Conservation (phyloP, 2,113 vertebrate genomes). For the Puma concolor region DNA sequence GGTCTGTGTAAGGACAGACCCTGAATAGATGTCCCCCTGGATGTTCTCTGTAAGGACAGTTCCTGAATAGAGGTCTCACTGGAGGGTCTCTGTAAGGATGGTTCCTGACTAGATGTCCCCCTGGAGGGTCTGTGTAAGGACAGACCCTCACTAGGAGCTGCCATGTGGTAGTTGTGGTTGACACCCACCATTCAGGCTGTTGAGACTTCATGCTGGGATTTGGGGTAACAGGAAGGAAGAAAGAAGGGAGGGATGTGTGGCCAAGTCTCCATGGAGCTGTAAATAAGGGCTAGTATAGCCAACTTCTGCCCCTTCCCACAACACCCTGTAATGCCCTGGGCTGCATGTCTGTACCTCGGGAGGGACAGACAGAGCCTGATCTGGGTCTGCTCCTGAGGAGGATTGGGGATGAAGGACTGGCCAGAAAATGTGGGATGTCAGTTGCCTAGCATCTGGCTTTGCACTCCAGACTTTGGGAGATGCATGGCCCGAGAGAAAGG, state of each 20-base stretch:
- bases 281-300: not conserved
- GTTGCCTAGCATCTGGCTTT: fast-evolving
- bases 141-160: fast-evolving
- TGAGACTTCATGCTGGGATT: not conserved
- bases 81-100: not conserved
- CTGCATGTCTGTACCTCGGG: not conserved
- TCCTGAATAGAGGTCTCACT: fast-evolving
- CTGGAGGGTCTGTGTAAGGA: too few relatives aligned
- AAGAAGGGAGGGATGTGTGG: not conserved
- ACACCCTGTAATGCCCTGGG: not conserved
- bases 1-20: fast-evolving
- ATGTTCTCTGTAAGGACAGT: too few relatives aligned
- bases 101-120: fast-evolving
- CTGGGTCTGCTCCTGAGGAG: not conserved
- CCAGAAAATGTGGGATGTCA: fast-evolving
- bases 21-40: too few relatives aligned
- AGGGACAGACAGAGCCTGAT: not conserved
- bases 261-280: not conserved
- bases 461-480: fast-evolving
- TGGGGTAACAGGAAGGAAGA: too few relatives aligned
- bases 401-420: too few relatives aligned
- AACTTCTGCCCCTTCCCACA: not conserved
- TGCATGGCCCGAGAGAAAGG: fast-evolving
- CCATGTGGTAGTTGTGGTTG: fast-evolving
- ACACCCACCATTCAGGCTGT: fast-evolving